Base-by-base conservation (phyloP, 2,113 vertebrate species). In the Candoia aspera region DNA sequence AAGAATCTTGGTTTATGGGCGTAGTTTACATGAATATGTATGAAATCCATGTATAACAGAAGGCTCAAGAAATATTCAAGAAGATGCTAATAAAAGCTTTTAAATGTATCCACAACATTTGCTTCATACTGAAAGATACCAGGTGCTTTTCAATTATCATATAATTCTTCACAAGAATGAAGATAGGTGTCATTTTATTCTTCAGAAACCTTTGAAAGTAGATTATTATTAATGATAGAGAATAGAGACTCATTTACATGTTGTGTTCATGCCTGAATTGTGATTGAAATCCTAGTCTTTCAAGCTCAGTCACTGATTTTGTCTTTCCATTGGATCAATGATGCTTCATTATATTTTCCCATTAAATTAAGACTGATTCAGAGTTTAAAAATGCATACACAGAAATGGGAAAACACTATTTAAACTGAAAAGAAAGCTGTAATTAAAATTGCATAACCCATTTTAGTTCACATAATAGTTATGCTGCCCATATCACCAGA, bases 391-490 rank as follows among this genome's bases (percentile, higher is more conserved):
- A 9, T 55, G 1, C 23, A n/a, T 59, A 3, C 17, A 33, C 33
- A 19, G 17, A 87, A 87, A 37, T 15, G 33, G 54, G 6, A 23
- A 87, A 87, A 58, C 19, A 6, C 58, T 26, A 13, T 64, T 62
- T 26, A 62, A 60, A 88, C 23, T 49, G 10, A 62, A 26, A 92
- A 93, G 84, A 6, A 1, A 0, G 0, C 46, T 90, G 42, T 68
- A 94, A 59, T 23, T 88, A 90, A 92, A 92, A 93, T 93, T 91
- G 42, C 2, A 90, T 91, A n/a, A 79, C 86, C 46, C 0, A 49
- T 33, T 93, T 94, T 23, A 92, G 6, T 42, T 85, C 68, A 23
- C 64, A 24, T 24, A 55, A 0, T 83, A 24, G 64, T 6, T 26
- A 0, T 1, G 29, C 6, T 49, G 49, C 49, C 49, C 49, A 49